Evolutionary conservation across 2,113 vertebrate genomes (phyloP), one percentile per base, ranked within the genome.

Genomic region (Sakesphorus luctuosus): DNA sequence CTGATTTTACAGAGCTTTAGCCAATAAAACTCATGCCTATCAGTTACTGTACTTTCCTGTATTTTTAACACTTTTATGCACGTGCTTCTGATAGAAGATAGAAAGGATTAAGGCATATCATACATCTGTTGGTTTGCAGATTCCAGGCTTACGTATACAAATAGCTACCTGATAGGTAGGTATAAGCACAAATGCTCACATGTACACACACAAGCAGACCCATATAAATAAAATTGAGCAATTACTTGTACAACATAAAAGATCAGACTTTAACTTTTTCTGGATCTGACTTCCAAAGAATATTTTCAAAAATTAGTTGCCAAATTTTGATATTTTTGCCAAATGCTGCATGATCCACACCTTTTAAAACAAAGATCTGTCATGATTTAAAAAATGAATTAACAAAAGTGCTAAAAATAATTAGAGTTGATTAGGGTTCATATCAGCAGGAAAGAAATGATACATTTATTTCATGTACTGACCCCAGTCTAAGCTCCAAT

Each of bases 191-290:
- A 33, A 23, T 1, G 4, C 23, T 53, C 33, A 59, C 13, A 47
- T 17, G 11, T n/a, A 55, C 12, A 21, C 36, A 87, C 36, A 87
- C 11, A 78, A 38, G 44, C 7, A 81, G n/a, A 58, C 26, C 18
- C 1, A 40, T 6, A 40, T 10, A 61, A 47, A 49, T 23, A 72
- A 84, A 87, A 16, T 4, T 0, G 0, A 62, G 25, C 6, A 40
- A 63, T 43, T 75, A 53, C 8, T 71, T 72, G 26, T 25, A 49
- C 5, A 13, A 52, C 12, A 74, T 84, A 8, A 58, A 69, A 69
- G 21, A 69, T 38, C 6, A 77, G 28, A 47, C 5, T 80, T 88
- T 23, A 36, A 62, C 7, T 49, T 59, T 28, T 35, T 35, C 72
- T 77, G 47, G 9, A 65, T 20, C 21, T 72, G 43, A 61, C 7